Percentiles rank a stretch among this genome's conserved stretches.
These are phyloP conservation scores for Caenorhabditis panamensis DNA, from an alignment of 2,888 invertebrate genomes.

Conservation along the genomic window DNA sequence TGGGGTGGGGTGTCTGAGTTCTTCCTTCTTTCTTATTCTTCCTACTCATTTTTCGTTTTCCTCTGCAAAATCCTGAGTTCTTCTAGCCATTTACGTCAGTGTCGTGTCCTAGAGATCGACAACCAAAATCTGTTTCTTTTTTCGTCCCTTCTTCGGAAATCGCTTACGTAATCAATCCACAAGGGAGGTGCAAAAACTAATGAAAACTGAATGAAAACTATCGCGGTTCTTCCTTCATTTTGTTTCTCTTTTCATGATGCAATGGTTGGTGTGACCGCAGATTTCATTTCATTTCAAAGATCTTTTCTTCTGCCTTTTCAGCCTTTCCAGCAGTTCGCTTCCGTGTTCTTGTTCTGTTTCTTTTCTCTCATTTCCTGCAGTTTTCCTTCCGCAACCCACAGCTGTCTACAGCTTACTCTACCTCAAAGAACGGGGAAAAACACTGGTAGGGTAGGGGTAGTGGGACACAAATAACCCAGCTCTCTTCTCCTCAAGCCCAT, in stretches of 20 bases:
- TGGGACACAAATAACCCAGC: too few species aligned
- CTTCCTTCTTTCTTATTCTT: slow-evolving; percentile 3
- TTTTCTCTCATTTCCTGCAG: too few species aligned
- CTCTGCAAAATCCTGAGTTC: slow-evolving; percentile 3
- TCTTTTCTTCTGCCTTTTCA: too few species aligned
- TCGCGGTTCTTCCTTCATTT: background rate
- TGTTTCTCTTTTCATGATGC: slow-evolving; percentile 3
- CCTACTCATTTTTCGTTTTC: slow-evolving; percentile 17
- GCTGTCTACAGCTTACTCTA: too few species aligned
- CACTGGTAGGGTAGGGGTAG: too few species aligned
- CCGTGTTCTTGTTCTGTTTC: background rate
- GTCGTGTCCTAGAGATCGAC: background rate
- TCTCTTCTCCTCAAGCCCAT: slow-evolving; percentile 35
- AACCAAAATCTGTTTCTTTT: slow-evolving; percentile 9
- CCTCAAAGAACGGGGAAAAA: too few species aligned
- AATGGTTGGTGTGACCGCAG: too few species aligned
- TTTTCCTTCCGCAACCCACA: too few species aligned
- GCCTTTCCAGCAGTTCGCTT: too few species aligned
- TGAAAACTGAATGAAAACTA: background rate
- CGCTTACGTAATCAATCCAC: background rate
- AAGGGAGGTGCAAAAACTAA: background rate
- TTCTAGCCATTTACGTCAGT: slow-evolving; percentile 9
- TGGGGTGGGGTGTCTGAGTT: slow-evolving; percentile 34
- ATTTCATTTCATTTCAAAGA: too few species aligned
- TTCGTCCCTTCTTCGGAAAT: background rate